These are phyloP conservation scores for Leptoclinus maculatus DNA, from an alignment of 2,797 vertebrate genomes.

Conservation along the genomic window DNA sequence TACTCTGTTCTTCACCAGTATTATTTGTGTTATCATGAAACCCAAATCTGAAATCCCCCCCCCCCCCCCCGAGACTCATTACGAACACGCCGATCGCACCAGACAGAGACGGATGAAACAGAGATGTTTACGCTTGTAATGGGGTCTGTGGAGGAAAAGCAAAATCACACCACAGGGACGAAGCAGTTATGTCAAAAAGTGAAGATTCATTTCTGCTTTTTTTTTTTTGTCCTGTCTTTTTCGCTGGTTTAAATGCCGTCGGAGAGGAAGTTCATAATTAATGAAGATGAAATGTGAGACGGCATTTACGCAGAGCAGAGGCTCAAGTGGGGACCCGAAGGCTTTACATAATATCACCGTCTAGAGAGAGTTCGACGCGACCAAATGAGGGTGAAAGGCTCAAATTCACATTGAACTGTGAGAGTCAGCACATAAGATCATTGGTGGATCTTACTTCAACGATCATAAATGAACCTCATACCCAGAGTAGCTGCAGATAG, in stretches of 20 bases:
- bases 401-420: not conserved
- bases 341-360: not conserved
- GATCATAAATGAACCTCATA: not conserved
- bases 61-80: constrained; percentile 60
- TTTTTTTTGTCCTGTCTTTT: constrained; percentile 1
- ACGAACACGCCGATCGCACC: constrained; percentile 38
- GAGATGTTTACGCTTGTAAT: constrained; percentile 65
- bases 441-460: not conserved
- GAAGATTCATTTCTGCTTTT: constrained; percentile 37
- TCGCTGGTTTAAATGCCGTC: constrained; percentile 16
- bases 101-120: constrained; percentile 43
- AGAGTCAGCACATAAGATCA: constrained; percentile 6
- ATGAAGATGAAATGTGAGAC: constrained; percentile 49
- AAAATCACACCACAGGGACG: constrained; percentile 58
- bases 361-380: not conserved
- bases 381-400: constrained; percentile 4
- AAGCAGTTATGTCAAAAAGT: constrained; percentile 45
- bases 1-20: constrained; percentile 39
- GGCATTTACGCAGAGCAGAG: not conserved
- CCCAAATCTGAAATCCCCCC: constrained; percentile 27
- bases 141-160: constrained; percentile 46
- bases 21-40: constrained; percentile 56
- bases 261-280: constrained; percentile 48
- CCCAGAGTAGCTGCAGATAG: not conserved
- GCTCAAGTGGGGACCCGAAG: constrained; percentile 13